phyloP scores from a whole-genome alignment of 2,888 invertebrate species.

The Phengaris arion region DNA sequence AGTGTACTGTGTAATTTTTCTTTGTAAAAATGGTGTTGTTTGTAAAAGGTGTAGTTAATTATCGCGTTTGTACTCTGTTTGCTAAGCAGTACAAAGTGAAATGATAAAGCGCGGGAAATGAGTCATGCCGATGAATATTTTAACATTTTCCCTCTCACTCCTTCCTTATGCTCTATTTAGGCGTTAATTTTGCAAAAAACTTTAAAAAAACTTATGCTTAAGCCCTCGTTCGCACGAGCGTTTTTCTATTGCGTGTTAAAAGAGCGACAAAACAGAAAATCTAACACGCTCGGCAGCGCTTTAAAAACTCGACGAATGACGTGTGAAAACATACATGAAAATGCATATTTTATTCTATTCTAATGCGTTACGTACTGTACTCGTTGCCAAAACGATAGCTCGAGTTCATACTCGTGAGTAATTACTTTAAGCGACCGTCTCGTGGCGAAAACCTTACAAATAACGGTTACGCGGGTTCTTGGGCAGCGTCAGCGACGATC shows the following conservation, averaged over 20 bases:
- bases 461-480: slow-evolving; percentile 54
- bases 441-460: slow-evolving; percentile 60
- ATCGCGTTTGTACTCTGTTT: slow-evolving; percentile 38
- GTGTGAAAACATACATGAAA: too few relatives aligned
- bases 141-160: slow-evolving; percentile 11
- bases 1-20: not conserved
- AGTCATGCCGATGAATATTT: slow-evolving; percentile 24
- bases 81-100: slow-evolving; percentile 19
- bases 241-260: too few relatives aligned
- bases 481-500: slow-evolving; percentile 54
- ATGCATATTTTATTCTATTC: too few relatives aligned
- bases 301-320: too few relatives aligned
- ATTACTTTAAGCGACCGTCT: slow-evolving; percentile 53
- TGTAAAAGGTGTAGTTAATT: slow-evolving; percentile 35
- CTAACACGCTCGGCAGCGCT: too few relatives aligned
- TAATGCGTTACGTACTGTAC: slow-evolving; percentile 1
- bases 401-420: slow-evolving; percentile 43
- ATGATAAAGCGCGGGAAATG: slow-evolving; percentile 23
- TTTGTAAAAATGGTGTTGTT: slow-evolving; percentile 2
- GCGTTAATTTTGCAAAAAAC: not conserved
- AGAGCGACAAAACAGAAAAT: too few relatives aligned
- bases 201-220: not conserved
- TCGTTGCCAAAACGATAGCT: slow-evolving; percentile 41
- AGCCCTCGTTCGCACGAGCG: slow-evolving; percentile 1
- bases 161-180: not conserved